Evolutionary conservation across 2,113 vertebrate genomes (phyloP).

Genomic region (Calypte anna): DNA sequence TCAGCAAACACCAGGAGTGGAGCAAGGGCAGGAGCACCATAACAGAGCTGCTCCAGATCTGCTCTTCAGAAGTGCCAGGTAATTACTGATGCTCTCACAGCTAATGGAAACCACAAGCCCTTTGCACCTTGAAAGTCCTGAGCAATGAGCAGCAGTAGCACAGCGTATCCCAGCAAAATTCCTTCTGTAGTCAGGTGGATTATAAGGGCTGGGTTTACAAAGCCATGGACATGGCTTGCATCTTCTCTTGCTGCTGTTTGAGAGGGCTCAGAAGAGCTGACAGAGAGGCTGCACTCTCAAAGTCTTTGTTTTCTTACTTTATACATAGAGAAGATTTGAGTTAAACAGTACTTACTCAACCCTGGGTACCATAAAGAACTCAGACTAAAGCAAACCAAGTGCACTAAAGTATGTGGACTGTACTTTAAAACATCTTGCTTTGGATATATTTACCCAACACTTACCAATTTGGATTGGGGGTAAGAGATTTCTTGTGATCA

Average conservation of each 20-base stretch:
- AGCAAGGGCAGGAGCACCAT: background rate
- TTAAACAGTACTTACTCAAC: background rate
- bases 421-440: background rate
- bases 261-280: background rate
- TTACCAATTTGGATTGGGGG: background rate
- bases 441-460: background rate
- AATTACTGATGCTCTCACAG: background rate
- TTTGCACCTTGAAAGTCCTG: background rate
- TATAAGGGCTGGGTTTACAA: background rate
- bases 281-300: background rate
- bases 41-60: background rate
- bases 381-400: background rate
- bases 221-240: rapidly evolving
- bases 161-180: background rate
- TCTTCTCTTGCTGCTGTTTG: background rate
- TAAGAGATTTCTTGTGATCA: background rate
- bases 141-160: background rate
- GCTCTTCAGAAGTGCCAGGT: background rate
- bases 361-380: background rate
- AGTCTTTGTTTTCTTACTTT: background rate
- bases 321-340: background rate
- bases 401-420: background rate
- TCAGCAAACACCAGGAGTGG: background rate
- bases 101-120: background rate
- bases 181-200: background rate